Evolutionary conservation across 2,888 invertebrate genomes (phyloP), one percentile per base, ranked within the genome.

Genomic region (Plagodis dolabraria): DNA sequence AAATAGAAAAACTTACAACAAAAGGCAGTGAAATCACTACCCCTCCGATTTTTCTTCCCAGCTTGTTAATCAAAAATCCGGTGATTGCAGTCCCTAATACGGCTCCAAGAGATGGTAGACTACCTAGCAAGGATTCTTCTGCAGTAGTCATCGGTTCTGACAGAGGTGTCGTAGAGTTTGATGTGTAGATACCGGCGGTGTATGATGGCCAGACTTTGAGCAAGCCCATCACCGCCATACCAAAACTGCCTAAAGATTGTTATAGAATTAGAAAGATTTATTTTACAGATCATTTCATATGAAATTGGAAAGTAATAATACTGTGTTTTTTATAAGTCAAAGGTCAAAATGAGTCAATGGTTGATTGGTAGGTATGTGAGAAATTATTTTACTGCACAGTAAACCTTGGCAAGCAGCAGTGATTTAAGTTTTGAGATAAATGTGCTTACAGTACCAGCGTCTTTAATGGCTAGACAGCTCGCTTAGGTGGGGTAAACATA

Each of bases 181-280:
- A 83, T 11, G 89, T 82, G 45, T 93, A 84, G 10, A 87, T 77
- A 0, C 87, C 82, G 0, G 93, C 74, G 0, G 94, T 93, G 53
- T 94, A 94, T 0, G 95, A 94, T 0, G 94, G 89, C 94, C 95
- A 95, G 0, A 94, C 94, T 53, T 93, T 85, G 0, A 89, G 67
- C 2, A 82, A 11, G 2, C 87, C 92, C 79, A 85, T 83, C 0
- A 82, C 56, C 0, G 83, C 47, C 6, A 80, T 79, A 6, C 84
- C 85, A 12, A 82, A 79, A 11, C 85, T 80, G 63, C 77, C 92
- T 91, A 75, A 0, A 47, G 48, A 38, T 8, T 38, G 9, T 6
- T 38, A 33, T 6, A 47, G 8, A 35, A 5, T 9, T 11, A 7
- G 8, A 8, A n/a, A 7, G 45, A 42, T 11, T 7, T 8, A 38